phyloP scores from a whole-genome alignment of 2,888 invertebrate species.

The Allygus modestus region DNA sequence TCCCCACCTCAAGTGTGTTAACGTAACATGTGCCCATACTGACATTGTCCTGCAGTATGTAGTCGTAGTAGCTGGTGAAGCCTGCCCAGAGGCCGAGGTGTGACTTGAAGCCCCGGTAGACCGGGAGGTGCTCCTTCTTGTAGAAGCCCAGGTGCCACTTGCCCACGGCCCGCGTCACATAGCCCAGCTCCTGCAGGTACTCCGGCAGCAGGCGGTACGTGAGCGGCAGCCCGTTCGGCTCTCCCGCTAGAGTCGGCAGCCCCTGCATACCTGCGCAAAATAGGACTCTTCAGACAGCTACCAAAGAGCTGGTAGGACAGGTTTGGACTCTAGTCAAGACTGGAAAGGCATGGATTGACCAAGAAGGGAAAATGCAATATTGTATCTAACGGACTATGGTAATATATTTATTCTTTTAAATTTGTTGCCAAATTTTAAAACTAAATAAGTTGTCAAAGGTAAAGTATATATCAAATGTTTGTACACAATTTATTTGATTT shows the following conservation, averaged over 20 bases:
- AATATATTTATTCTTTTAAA: no score
- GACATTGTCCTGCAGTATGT: constrained; percentile 77
- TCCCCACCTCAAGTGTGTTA: no score
- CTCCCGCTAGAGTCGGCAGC: constrained; percentile 81
- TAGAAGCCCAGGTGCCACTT: constrained; percentile 95
- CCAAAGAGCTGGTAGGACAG: not conserved
- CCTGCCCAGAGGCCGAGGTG: constrained; percentile 90
- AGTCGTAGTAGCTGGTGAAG: constrained; percentile 86
- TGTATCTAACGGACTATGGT: no score
- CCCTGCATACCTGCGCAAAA: constrained; percentile 83
- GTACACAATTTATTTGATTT: no score
- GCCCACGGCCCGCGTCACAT: constrained; percentile 89
- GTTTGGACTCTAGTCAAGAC: not conserved
- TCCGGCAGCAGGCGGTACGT: constrained; percentile 84
- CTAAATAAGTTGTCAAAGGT: no score
- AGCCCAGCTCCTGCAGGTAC: constrained; percentile 82
- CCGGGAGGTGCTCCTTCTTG: constrained; percentile 83
- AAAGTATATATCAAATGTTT: no score
- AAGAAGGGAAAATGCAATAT: not conserved
- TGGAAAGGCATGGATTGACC: no score
- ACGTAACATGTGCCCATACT: no score
- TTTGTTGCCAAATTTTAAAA: no score
- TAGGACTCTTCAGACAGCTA: no score
- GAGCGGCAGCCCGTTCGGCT: constrained; percentile 85
- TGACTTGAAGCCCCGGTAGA: constrained; percentile 86